These are phyloP conservation scores for Batillaria attramentaria DNA, from an alignment of 1,140 invertebrate genomes.

Conservation along the genomic window DNA sequence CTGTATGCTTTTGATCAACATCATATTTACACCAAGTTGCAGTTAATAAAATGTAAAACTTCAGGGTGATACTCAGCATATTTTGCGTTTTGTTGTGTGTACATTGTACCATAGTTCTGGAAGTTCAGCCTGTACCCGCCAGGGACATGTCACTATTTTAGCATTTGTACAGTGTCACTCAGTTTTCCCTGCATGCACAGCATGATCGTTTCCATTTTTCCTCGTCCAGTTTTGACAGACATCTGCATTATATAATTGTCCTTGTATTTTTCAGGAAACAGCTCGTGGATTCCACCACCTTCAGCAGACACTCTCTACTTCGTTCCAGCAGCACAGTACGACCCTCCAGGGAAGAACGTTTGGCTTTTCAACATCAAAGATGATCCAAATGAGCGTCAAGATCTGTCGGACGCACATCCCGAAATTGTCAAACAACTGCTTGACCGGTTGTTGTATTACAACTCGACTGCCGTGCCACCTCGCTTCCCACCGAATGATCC, in stretches of 20 bases:
- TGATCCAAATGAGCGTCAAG: conserved; percentile 55
- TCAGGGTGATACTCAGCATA: too few species aligned
- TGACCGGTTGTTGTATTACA: conserved; percentile 46
- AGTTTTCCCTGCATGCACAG: too few species aligned
- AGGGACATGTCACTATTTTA: too few species aligned
- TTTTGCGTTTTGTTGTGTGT: too few species aligned
- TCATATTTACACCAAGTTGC: too few species aligned
- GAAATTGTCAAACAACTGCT: conserved; percentile 51
- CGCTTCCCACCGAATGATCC: conserved; percentile 49
- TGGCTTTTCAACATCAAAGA: conserved; percentile 61
- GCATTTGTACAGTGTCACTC: too few species aligned
- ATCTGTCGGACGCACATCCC: conserved; percentile 48
- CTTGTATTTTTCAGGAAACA: conserved; percentile 33
- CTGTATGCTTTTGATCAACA: too few species aligned
- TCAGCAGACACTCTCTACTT: conserved; percentile 6
- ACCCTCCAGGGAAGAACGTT: conserved; percentile 47
- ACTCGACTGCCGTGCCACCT: conserved; percentile 54
- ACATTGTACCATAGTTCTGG: too few species aligned
- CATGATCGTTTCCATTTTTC: not conserved
- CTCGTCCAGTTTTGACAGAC: not conserved
- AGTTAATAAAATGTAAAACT: too few species aligned
- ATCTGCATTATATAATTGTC: not conserved
- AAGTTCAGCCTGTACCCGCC: too few species aligned
- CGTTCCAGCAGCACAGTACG: not conserved
- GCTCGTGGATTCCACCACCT: conserved; percentile 43